phyloP scores from a whole-genome alignment of 37 sponge, comb jelly and placozoan species.

The Chondrilla cf. caribensis region DNA sequence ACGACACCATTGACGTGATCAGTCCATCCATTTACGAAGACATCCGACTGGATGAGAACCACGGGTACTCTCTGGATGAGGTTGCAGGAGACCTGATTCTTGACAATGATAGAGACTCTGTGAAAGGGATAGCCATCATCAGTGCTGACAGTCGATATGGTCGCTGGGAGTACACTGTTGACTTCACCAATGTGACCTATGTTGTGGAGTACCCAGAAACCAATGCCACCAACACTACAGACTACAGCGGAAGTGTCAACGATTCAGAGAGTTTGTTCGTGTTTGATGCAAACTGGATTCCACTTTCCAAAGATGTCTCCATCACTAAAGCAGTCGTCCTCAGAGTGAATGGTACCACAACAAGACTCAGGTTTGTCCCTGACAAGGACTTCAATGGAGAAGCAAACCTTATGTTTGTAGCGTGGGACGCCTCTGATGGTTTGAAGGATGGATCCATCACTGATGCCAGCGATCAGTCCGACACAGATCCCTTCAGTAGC shows the following conservation, averaged over 20 bases:
- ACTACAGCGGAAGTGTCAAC: not conserved
- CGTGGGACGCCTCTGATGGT: conserved; percentile 75
- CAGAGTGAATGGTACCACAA: conserved; percentile 32
- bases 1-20: conserved; percentile 29
- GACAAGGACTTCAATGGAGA: conserved; percentile 66
- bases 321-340: conserved; percentile 55
- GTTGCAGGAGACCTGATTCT: conserved; percentile 42
- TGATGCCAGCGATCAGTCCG: conserved; percentile 42
- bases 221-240: not conserved
- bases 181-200: conserved; percentile 23
- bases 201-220: not conserved
- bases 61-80: conserved; percentile 73
- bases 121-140: conserved; percentile 74
- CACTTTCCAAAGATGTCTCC: conserved; percentile 32
- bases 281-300: conserved; percentile 68
- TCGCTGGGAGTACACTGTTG: conserved; percentile 77
- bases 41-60: conserved; percentile 32
- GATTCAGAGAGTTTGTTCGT: not conserved
- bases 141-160: conserved; percentile 51
- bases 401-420: conserved; percentile 52
- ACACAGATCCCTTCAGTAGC: conserved; percentile 68
- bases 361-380: conserved; percentile 74
- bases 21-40: conserved; percentile 59
- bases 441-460: conserved; percentile 52
- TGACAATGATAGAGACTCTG: conserved; percentile 60